Percentiles rank a stretch among this genome's conserved stretches.
phyloP scores from a whole-genome alignment of 2,888 invertebrate species.

The Caenorhabditis doughertyi region DNA sequence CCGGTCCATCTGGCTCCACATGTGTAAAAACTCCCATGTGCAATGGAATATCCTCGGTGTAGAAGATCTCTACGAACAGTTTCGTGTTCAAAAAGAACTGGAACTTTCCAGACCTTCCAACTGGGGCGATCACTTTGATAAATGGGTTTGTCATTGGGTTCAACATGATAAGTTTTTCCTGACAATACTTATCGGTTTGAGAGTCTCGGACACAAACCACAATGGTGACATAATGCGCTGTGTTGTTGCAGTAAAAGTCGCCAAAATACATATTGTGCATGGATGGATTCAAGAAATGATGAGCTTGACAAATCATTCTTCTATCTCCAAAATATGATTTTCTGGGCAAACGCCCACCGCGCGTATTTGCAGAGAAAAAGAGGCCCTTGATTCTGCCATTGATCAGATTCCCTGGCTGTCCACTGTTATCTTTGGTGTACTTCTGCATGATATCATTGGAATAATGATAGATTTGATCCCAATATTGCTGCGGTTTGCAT shows the following conservation, averaged over 20 bases:
- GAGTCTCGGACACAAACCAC: constrained; percentile 75
- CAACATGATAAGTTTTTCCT: constrained; percentile 67
- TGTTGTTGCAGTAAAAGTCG: constrained; percentile 83
- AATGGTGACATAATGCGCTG: constrained; percentile 81
- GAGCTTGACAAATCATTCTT: constrained; percentile 71
- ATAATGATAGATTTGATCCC: constrained; percentile 73
- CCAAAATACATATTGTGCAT: constrained; percentile 80
- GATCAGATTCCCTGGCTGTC: constrained; percentile 78
- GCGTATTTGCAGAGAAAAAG: constrained; percentile 81
- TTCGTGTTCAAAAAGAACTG: constrained; percentile 71
- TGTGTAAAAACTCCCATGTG: constrained; percentile 68
- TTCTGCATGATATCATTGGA: constrained; percentile 75
- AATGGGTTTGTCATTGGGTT: constrained; percentile 75
- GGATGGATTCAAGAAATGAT: constrained; percentile 48
- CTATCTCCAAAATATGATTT: constrained; percentile 79
- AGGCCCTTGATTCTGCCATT: constrained; percentile 78
- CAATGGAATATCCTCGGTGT: constrained; percentile 78
- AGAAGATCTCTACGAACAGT: constrained; percentile 80
- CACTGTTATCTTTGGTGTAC: constrained; percentile 81
- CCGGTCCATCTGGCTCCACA: constrained; percentile 71
- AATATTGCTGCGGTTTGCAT: constrained; percentile 77
- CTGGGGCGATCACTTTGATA: constrained; percentile 54
- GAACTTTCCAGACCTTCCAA: too few relatives aligned
- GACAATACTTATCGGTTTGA: constrained; percentile 74
- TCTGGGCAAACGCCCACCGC: constrained; percentile 70